phyloP scores from a whole-genome alignment of 2,113 vertebrate genomes.

The Lanius collurio region DNA sequence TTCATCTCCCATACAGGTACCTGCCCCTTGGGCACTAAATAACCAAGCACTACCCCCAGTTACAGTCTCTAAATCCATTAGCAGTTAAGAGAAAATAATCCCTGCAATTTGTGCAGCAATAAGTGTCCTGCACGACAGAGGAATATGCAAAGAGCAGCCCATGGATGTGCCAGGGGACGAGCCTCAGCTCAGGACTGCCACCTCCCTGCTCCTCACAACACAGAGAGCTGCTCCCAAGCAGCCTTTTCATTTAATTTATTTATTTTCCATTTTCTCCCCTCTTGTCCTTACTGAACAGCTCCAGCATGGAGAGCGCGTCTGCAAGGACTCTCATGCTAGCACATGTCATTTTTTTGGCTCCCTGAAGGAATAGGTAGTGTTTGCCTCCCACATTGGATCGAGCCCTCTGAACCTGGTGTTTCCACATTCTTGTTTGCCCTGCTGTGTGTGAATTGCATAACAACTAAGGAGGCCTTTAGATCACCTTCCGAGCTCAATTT shows the following conservation, averaged over 20 bases:
- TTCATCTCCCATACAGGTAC: background rate
- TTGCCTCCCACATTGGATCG: background rate
- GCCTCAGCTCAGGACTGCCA: slow-evolving; percentile 65
- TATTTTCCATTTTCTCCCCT: fast-evolving
- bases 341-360: background rate
- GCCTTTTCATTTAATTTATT: background rate
- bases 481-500: background rate
- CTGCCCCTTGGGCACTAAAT: background rate
- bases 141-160: background rate
- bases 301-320: background rate
- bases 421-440: slow-evolving; percentile 1
- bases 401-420: background rate
- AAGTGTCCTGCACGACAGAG: background rate
- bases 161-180: background rate
- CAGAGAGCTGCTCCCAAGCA: background rate
- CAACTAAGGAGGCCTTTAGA: background rate
- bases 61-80: slow-evolving; percentile 40
- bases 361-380: background rate
- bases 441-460: background rate
- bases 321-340: background rate
- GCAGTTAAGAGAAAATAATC: slow-evolving; percentile 62
- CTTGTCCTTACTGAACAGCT: background rate
- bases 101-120: slow-evolving; percentile 45
- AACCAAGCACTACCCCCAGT: background rate
- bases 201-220: slow-evolving; percentile 44